These are phyloP conservation scores for Carassius carassius DNA, from an alignment of 2,113 vertebrate species.

Conservation along the genomic window DNA sequence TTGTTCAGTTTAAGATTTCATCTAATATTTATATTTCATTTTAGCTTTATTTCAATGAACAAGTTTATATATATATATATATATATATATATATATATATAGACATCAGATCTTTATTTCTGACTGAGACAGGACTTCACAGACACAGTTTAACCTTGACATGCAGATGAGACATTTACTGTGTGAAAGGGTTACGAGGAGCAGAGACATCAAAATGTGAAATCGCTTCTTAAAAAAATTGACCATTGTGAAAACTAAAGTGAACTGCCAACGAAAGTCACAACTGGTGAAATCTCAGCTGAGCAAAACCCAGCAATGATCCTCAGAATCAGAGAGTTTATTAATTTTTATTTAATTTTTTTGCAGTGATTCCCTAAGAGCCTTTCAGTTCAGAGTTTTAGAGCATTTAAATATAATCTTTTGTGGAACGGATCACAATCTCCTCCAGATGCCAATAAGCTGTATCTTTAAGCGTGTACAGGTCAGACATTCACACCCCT, in stretches of 20 bases:
- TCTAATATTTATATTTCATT: background rate
- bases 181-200: background rate
- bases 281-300: background rate
- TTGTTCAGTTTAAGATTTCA: too few relatives aligned
- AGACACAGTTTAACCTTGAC: slow-evolving; percentile 11
- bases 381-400: background rate
- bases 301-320: background rate
- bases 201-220: background rate
- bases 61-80: too few relatives aligned
- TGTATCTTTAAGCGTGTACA: background rate
- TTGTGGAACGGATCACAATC: background rate
- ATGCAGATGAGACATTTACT: background rate
- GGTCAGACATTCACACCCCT: slow-evolving; percentile 2
- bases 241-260: background rate
- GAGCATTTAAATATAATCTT: background rate
- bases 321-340: too few relatives aligned
- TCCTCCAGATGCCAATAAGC: background rate
- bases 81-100: too few relatives aligned
- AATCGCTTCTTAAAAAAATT: too few relatives aligned
- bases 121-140: background rate
- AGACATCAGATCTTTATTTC: slow-evolving; percentile 27
- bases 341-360: too few relatives aligned
- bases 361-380: too few relatives aligned
- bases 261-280: background rate
- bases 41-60: background rate